Evolutionary conservation across 2,113 vertebrate species (phyloP), one percentile per base, ranked within the genome.

Genomic region (Oncorhynchus keta): DNA sequence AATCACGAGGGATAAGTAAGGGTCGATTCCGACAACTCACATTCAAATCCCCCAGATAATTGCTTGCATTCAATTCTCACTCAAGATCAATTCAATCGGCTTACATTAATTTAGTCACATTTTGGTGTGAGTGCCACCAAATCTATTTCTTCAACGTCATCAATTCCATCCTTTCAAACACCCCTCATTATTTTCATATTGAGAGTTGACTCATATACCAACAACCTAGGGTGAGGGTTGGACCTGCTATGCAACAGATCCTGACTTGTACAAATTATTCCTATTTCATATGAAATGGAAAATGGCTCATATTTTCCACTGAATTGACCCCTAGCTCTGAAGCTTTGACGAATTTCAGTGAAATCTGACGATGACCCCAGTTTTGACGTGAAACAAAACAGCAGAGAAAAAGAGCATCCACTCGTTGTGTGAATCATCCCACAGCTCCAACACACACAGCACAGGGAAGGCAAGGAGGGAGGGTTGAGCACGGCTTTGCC

Each of bases 381-480:
- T 30, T 39, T 12, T 35, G 62, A 62, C 67, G 73, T 83, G 76
- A 69, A 64, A 71, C 51, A 48, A 55, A 76, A 80, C 81, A 86
- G 82, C 22, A 35, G 51, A 55, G 39, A 45, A 78, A 62, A 61
- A 55, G 75, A 81, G 70, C 71, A 22, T 75, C 77, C 82, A 81
- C 78, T 85, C 83, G 0, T 45, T 45, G 83, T 89, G 75, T 88
- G 83, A 89, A 87, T 76, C 78, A 85, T 91, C 82, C 77, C 77
- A 84, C 77, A 84, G 86, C 81, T 87, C 87, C 85, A 55, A 87
- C 78, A 85, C 45, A 75, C 74, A 75, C 85, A 85, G 51, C 49
- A 48, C 39, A 13, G 30, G 24, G 35, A 45, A 24, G 45, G 24
- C 51, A 70, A 8, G 51, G 14, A 13, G 48, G 28, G 18, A 28